Evolutionary conservation across 1,140 invertebrate species (phyloP).

Genomic region (Microvelia longipes): DNA sequence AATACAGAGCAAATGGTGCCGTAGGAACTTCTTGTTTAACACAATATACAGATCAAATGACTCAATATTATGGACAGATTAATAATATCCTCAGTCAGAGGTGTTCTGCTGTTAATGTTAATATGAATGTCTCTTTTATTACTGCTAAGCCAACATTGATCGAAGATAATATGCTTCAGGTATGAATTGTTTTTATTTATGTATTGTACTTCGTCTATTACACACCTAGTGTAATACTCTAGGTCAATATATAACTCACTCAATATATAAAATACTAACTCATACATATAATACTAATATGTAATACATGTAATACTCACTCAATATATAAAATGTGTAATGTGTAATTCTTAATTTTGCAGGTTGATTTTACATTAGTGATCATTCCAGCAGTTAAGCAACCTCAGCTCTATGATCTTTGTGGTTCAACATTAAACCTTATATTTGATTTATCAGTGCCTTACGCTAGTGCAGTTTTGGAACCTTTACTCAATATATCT

Average conservation of each 20-base stretch:
- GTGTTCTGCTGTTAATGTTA: constrained; percentile 86
- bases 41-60: constrained; percentile 69
- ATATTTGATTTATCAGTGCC: constrained; percentile 89
- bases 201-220: no score
- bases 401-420: constrained; percentile 81
- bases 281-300: no score
- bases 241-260: no score
- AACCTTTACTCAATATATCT: constrained; percentile 73
- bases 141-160: constrained; percentile 55
- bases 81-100: constrained; percentile 71
- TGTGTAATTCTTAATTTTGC: no score
- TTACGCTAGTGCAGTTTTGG: constrained; percentile 77
- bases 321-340: no score
- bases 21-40: constrained; percentile 65
- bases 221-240: no score
- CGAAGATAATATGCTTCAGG: constrained; percentile 70
- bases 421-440: constrained; percentile 78
- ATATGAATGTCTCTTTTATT: constrained; percentile 83
- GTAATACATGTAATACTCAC: no score
- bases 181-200: no score
- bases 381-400: constrained; percentile 73
- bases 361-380: constrained; percentile 71
- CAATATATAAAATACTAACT: no score
- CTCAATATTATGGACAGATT: constrained; percentile 62
- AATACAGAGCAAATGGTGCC: constrained; percentile 76